phyloP scores from a whole-genome alignment of 2,888 invertebrate species.

The Catocala fraxini region DNA sequence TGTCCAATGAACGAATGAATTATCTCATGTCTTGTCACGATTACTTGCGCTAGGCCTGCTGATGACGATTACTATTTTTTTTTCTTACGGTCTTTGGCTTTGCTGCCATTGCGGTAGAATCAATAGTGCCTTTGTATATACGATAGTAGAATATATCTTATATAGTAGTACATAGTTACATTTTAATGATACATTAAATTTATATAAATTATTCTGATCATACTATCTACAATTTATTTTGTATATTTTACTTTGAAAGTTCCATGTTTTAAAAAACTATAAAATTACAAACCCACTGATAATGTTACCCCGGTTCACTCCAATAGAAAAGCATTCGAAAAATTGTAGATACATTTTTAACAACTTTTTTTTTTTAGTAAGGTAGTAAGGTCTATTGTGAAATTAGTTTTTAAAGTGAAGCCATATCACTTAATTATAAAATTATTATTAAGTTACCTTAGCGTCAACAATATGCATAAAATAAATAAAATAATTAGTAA shows the following conservation, averaged over 20 bases:
- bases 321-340: conserved; percentile 19
- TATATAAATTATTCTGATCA: no score
- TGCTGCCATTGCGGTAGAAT: background rate
- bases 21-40: no score
- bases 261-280: background rate
- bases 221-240: no score
- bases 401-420: conserved; percentile 70
- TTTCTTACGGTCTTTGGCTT: background rate
- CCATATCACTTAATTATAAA: conserved; percentile 81
- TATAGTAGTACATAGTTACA: background rate
- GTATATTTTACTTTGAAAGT: no score
- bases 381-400: conserved; percentile 42
- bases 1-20: no score
- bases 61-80: no score
- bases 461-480: conserved; percentile 57
- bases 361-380: conserved; percentile 20
- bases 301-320: conserved; percentile 46
- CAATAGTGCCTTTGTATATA: conserved; percentile 14
- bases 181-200: background rate
- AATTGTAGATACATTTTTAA: conserved; percentile 25
- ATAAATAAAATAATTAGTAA: conserved; percentile 58
- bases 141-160: background rate
- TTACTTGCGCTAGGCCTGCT: background rate
- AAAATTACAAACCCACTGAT: conserved; percentile 48
- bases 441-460: conserved; percentile 80